These are phyloP conservation scores for Steinernema feltiae DNA, from an alignment of 1,140 invertebrate genomes.

Conservation along the genomic window DNA sequence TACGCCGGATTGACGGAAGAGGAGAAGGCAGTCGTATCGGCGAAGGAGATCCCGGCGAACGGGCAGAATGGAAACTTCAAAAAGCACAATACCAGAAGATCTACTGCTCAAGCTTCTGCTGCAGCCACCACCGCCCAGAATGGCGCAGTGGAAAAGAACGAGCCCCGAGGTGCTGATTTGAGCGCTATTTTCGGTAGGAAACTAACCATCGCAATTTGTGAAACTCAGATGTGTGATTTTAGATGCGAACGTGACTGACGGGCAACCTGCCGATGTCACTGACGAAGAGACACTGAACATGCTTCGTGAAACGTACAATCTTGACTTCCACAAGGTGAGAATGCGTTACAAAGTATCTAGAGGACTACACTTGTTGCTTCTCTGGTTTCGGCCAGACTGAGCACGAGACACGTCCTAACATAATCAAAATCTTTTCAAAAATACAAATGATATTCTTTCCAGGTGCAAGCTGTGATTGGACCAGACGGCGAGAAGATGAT, in stretches of 20 bases:
- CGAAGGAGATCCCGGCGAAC: neutral
- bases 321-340: conserved; percentile 9
- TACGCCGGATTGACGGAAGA: conserved; percentile 7
- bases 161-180: neutral
- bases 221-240: neutral
- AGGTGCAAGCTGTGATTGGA: conserved; percentile 3
- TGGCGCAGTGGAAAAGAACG: neutral
- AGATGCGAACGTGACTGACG: neutral
- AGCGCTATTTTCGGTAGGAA: conserved; percentile 6
- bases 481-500: conserved; percentile 8
- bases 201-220: neutral
- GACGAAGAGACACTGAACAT: neutral
- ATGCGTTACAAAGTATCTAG: too few relatives aligned
- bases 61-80: neutral
- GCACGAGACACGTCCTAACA: too few relatives aligned
- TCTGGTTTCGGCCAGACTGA: too few relatives aligned
- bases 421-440: too few relatives aligned
- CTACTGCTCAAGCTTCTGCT: neutral
- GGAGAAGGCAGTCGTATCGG: neutral
- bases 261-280: neutral
- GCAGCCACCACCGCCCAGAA: neutral
- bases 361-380: too few relatives aligned
- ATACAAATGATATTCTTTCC: neutral
- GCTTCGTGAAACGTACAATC: neutral
- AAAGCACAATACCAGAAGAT: neutral